Conservation (phyloP, 2,113 vertebrate species). For the Bos taurus region DNA sequence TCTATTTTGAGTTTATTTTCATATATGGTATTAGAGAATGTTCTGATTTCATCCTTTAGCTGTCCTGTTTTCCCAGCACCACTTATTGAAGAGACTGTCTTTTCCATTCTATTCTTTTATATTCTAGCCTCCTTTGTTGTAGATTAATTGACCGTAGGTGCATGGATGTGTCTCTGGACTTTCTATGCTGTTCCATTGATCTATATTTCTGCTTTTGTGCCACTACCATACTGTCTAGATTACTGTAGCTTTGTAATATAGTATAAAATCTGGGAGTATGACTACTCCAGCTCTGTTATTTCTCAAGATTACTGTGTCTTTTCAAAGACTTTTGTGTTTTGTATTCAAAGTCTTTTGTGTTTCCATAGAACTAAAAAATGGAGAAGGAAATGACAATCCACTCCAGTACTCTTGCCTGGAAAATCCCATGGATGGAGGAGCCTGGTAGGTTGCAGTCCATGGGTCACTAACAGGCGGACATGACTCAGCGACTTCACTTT, state of each 20-base stretch:
- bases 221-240: neutral
- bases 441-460: no score
- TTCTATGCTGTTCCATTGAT: neutral
- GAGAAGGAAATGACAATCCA: no score
- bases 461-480: no score
- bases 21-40: neutral
- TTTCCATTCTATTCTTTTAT: neutral
- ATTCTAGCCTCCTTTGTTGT: neutral
- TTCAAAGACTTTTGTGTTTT: neutral
- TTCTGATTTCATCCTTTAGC: neutral
- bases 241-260: neutral
- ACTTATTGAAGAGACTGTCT: neutral
- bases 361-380: neutral
- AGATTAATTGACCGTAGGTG: neutral
- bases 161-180: neutral
- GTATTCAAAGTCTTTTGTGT: neutral
- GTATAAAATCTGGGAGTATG: neutral
- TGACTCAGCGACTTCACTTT: no score
- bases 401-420: no score
- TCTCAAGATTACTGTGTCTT: neutral
- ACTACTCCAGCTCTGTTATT: neutral
- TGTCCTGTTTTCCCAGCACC: neutral
- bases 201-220: neutral
- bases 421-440: no score
- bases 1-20: neutral